Conservation (phyloP, 2,113 vertebrate genomes). For the mouse (Mus musculus) region GRCm39 chr2:67954501-67955000, state of each 20-base stretch:
- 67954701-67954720: constrained; percentile 86
- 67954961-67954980: constrained; percentile 71
- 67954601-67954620: constrained; percentile 27
- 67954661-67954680: constrained; percentile 64
- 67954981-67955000: constrained; percentile 79
- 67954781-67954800: constrained; percentile 86
- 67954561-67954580: constrained; percentile 62
- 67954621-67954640: neutral
- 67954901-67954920: constrained; percentile 18
- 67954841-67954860: constrained; percentile 84
- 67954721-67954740: constrained; percentile 87
- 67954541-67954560: constrained; percentile 65
- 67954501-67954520: constrained; percentile 8
- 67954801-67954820: constrained; percentile 88
- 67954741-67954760: constrained; percentile 85
- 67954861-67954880: constrained; percentile 79
- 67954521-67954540: constrained; percentile 16
- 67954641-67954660: constrained; percentile 10
- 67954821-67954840: constrained; percentile 89
- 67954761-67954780: constrained; percentile 81
- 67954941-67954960: constrained; percentile 56
- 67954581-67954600: constrained; percentile 69
- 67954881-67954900: constrained; percentile 66
- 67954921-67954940: constrained; percentile 68
- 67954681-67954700: constrained; percentile 72